Conservation (phyloP, 2,797 vertebrate species). For the Cercopithecus mitis region DNA sequence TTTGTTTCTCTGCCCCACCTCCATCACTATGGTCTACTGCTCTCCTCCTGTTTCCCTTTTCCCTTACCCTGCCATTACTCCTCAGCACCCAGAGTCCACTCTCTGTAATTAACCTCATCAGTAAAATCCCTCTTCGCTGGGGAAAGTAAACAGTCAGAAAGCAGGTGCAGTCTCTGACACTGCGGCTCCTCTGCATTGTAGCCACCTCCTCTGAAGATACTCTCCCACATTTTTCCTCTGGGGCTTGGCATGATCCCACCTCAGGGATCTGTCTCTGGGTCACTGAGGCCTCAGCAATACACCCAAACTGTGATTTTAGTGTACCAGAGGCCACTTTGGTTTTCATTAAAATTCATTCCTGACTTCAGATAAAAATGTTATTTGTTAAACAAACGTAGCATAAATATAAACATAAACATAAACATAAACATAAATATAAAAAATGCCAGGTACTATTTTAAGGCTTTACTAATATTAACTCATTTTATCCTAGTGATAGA, state of each 20-base stretch:
- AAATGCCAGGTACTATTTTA: not conserved
- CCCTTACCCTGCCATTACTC: not conserved
- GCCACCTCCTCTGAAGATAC: not conserved
- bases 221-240: not conserved
- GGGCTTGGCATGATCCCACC: not conserved
- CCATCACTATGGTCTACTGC: not conserved
- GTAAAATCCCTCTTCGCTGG: not conserved
- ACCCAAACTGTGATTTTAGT: not conserved
- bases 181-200: not conserved
- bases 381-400: not conserved
- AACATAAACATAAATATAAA: too few relatives aligned
- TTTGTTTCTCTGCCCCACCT: not conserved
- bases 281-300: not conserved
- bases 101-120: not conserved
- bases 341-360: conserved; percentile 19
- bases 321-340: not conserved
- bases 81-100: not conserved
- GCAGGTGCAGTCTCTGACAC: not conserved
- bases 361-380: conserved; percentile 19
- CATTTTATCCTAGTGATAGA: not conserved
- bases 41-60: not conserved
- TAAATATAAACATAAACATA: not conserved
- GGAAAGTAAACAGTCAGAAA: not conserved
- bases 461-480: not conserved
- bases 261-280: not conserved